Percentiles rank a stretch among this genome's conserved stretches.
Evolutionary conservation across 2,888 invertebrate genomes (phyloP).

Genomic region (Tillus elongatus): DNA sequence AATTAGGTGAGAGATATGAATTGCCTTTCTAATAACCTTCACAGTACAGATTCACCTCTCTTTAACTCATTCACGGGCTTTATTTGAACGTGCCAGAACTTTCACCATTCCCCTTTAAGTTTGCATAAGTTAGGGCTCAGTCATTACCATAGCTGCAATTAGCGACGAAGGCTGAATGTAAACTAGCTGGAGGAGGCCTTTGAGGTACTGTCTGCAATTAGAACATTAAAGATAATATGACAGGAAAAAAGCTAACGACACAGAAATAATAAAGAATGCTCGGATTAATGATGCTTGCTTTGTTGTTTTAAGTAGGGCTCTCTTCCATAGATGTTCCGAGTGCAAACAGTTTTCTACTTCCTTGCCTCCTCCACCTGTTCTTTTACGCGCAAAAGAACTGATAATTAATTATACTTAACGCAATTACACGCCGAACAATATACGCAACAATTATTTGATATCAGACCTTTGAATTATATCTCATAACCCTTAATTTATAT

Average conservation of each 20-base stretch:
- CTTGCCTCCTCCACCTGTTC: too few species aligned
- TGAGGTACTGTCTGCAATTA: constrained; percentile 34
- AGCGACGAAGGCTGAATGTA: constrained; percentile 35
- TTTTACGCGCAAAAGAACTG: too few species aligned
- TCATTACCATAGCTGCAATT: constrained; percentile 26
- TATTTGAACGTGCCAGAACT: constrained; percentile 30
- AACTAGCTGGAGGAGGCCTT: constrained; percentile 33
- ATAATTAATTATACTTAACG: too few species aligned
- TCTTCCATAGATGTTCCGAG: constrained; percentile 27
- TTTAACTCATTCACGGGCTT: constrained; percentile 24
- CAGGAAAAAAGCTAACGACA: constrained; percentile 36
- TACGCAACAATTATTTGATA: too few species aligned
- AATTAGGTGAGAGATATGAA: background rate
- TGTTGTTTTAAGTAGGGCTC: too few species aligned
- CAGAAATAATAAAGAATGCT: constrained; percentile 38
- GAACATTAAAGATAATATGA: constrained; percentile 37
- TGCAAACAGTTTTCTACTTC: constrained; percentile 30
- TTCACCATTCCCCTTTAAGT: constrained; percentile 34
- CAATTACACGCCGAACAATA: too few species aligned
- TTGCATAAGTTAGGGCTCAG: constrained; percentile 35
- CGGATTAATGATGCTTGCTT: constrained; percentile 37
- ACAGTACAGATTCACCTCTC: constrained; percentile 1
- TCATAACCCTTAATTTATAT: too few species aligned
- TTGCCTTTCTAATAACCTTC: background rate
- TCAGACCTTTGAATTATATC: too few species aligned